phyloP scores from a whole-genome alignment of 2,888 invertebrate species.

The Acleris sparsana region DNA sequence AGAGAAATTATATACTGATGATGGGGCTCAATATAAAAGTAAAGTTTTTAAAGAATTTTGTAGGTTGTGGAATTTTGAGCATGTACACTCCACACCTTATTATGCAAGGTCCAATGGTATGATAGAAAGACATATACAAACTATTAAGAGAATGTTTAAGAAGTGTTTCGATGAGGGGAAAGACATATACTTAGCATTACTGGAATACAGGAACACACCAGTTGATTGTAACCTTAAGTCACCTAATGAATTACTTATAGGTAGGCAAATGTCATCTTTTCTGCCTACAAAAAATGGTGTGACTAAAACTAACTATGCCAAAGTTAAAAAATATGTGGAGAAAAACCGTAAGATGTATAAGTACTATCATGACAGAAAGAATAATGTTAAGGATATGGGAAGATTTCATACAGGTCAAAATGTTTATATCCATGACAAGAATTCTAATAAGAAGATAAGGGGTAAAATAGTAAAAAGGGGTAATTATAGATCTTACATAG shows the following conservation, averaged over 20 bases:
- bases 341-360: slow-evolving; percentile 15
- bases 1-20: slow-evolving; percentile 19
- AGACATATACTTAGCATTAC: slow-evolving; percentile 27
- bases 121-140: slow-evolving; percentile 21
- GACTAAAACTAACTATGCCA: slow-evolving; percentile 11
- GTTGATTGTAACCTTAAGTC: slow-evolving; percentile 21
- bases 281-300: slow-evolving; percentile 3
- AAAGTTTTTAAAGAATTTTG: slow-evolving; percentile 16
- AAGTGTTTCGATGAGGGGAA: slow-evolving; percentile 17
- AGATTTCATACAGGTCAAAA: slow-evolving; percentile 19
- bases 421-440: slow-evolving; percentile 23
- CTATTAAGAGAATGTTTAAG: slow-evolving; percentile 27
- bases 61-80: slow-evolving; percentile 6
- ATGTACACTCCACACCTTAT: slow-evolving; percentile 11
- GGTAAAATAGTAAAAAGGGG: slow-evolving; percentile 11
- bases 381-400: slow-evolving; percentile 8
- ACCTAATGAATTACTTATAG: slow-evolving; percentile 21
- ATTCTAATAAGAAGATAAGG: slow-evolving; percentile 20
- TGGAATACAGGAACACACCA: slow-evolving; percentile 31
- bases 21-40: slow-evolving; percentile 21
- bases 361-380: slow-evolving; percentile 27
- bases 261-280: slow-evolving; percentile 17
- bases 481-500: slow-evolving; percentile 17
- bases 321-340: slow-evolving; percentile 1
- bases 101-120: slow-evolving; percentile 25